Base-by-base conservation (phyloP, 2,797 vertebrate genomes). In the Phaenicophaeus curvirostris region DNA sequence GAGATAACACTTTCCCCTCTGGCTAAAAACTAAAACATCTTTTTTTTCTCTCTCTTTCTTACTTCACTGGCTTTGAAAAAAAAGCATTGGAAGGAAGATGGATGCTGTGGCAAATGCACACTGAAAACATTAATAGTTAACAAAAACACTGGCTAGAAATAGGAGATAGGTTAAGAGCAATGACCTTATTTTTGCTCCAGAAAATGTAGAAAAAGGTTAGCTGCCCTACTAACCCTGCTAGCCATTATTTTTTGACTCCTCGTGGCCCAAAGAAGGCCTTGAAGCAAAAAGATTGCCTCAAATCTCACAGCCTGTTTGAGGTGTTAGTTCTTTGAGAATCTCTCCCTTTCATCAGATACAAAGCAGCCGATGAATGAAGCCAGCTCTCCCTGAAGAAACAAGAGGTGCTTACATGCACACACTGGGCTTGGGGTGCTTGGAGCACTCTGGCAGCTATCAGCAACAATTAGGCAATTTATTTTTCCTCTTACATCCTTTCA, bases 141-240 rank as follows among this genome's bases (percentile, higher is more conserved):
- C 53, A 33, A 92, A 89, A 88, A 41, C 9, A 53, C 66, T 89
- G 57, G 57, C 46, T 89, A 84, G 93, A 67, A 80, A 95, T 55
- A 96, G 84, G 76, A 95, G 25, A 41, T 79, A 87, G 91, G 93
- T 96, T 96, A 95, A 95, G 91, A 89, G 87, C 68, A 89, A 41
- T 63, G 61, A 87, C 75, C 74, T 44, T 37, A 85, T 97, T 98
- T 96, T 87, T 88, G 63, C 68, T 93, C 85, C 90, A 93, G 88
- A 94, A 94, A 97, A 97, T 57, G 61, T 77, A 93, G 95, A 90
- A 93, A 95, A 94, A 97, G 93, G 96, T 96, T 73, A 93, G 93
- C 89, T 72, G 86, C 92, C 95, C 96, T 83, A 94, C 93, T 90
- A 95, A 93, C 95, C 93, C 76, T 50, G 42, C 42, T 90, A 7